Evolutionary conservation across 2,888 invertebrate species (phyloP).

Genomic region (Papilio demoleus): DNA sequence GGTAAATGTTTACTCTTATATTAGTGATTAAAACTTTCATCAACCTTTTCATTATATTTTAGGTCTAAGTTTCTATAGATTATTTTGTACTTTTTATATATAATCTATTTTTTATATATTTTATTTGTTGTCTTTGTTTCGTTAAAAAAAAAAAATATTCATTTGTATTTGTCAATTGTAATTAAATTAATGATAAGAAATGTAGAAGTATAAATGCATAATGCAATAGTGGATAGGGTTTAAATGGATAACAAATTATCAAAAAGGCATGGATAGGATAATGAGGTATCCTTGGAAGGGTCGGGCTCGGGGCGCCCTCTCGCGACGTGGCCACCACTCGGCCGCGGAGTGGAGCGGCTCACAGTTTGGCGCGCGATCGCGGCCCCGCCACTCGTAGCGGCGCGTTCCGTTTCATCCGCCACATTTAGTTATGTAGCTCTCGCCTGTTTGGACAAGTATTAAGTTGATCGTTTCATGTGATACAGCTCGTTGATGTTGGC

Average conservation of each 20-base stretch:
- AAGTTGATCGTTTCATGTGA: constrained; percentile 82
- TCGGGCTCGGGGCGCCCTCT: constrained; percentile 60
- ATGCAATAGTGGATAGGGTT: constrained; percentile 13
- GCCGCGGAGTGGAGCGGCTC: constrained; percentile 62
- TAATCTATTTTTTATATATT: constrained; percentile 18
- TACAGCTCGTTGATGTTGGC: constrained; percentile 74
- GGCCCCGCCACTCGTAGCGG: constrained; percentile 58
- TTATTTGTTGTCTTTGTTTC: constrained; percentile 36
- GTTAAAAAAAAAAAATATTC: constrained; percentile 10
- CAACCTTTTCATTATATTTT: background rate
- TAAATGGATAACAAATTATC: constrained; percentile 69
- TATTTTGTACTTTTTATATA: constrained; percentile 1
- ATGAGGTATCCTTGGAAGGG: constrained; percentile 80
- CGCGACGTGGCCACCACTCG: constrained; percentile 70
- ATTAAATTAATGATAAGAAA: background rate
- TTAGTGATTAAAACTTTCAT: background rate
- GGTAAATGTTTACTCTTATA: constrained; percentile 50
- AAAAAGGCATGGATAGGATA: constrained; percentile 79
- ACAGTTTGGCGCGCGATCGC: constrained; percentile 80
- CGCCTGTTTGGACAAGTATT: constrained; percentile 80
- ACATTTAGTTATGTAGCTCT: constrained; percentile 65
- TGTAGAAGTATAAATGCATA: background rate
- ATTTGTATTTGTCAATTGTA: too few relatives aligned
- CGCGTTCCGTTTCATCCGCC: constrained; percentile 56
- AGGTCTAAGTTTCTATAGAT: background rate